A percentile compares a stretch with the other conserved stretches of the same genome.
phyloP scores from a whole-genome alignment of 1,140 invertebrate species.

The Tetramorium parvispinum region DNA sequence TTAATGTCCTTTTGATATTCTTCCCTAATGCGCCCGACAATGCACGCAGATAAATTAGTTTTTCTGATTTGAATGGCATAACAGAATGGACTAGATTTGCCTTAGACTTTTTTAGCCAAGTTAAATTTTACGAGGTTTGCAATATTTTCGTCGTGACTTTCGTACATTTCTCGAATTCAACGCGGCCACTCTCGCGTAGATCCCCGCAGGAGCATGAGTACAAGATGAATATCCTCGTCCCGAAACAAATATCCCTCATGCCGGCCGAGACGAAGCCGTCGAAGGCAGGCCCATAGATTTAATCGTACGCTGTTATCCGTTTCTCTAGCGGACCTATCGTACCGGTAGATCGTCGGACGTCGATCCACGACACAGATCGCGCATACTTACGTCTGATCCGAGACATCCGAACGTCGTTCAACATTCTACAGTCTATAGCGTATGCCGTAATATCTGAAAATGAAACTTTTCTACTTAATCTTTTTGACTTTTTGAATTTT shows the following conservation, averaged over 20 bases:
- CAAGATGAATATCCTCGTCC: conserved; percentile 29
- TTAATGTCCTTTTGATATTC: conserved; percentile 53
- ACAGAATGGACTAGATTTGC: neutral
- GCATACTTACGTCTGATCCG: conserved; percentile 21
- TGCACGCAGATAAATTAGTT: conserved; percentile 35
- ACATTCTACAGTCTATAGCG: neutral
- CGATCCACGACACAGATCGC: conserved; percentile 49
- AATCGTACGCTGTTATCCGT: conserved; percentile 35
- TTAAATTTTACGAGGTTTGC: neutral
- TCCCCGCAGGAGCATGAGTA: neutral
- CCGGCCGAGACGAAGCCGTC: neutral
- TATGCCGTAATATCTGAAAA: neutral
- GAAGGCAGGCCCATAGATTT: conserved; percentile 37
- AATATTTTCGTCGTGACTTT: neutral
- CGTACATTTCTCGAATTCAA: neutral
- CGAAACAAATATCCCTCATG: conserved; percentile 39
- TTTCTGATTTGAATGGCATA: conserved; percentile 1
- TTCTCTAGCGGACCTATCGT: conserved; percentile 44
- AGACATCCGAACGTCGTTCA: neutral
- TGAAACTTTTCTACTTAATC: neutral
- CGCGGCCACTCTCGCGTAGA: neutral
- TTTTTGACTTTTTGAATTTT: conserved; percentile 3
- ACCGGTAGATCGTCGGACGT: conserved; percentile 36
- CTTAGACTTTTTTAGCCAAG: neutral
- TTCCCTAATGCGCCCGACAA: conserved; percentile 27